phyloP scores from a whole-genome alignment of 2,797 vertebrate genomes.

The Spheniscus humboldti region DNA sequence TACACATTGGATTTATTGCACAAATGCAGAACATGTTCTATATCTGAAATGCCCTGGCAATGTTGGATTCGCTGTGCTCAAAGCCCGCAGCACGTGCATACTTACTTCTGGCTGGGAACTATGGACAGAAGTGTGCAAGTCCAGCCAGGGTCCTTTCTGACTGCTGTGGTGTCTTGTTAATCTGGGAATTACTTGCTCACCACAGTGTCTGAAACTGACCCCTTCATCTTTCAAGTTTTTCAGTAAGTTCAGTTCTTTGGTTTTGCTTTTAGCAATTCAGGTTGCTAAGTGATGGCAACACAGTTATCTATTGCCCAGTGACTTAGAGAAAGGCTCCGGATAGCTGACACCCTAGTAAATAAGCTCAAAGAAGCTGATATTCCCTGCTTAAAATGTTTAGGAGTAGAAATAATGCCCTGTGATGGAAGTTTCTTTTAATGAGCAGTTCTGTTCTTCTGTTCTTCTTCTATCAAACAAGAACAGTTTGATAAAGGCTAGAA shows the following conservation, averaged over 20 bases:
- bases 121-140: background rate
- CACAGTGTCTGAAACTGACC: background rate
- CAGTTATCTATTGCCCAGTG: background rate
- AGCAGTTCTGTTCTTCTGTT: background rate
- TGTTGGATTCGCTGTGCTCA: background rate
- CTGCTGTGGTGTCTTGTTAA: background rate
- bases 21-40: background rate
- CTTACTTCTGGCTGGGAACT: background rate
- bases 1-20: background rate
- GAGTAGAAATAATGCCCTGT: background rate
- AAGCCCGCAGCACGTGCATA: background rate
- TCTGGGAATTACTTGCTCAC: background rate
- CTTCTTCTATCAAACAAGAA: background rate
- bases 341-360: background rate
- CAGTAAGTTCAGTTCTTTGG: background rate
- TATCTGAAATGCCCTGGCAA: background rate
- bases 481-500: background rate
- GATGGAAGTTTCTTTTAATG: background rate
- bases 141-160: fast-evolving
- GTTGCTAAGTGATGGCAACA: background rate
- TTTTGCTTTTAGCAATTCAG: background rate
- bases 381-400: background rate
- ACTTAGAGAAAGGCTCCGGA: background rate
- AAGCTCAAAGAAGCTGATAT: background rate
- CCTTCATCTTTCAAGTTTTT: background rate